phyloP scores from a whole-genome alignment of 30 jellyfish, hydroid and myxozoan species.

The Aurelia sp. region DNA sequence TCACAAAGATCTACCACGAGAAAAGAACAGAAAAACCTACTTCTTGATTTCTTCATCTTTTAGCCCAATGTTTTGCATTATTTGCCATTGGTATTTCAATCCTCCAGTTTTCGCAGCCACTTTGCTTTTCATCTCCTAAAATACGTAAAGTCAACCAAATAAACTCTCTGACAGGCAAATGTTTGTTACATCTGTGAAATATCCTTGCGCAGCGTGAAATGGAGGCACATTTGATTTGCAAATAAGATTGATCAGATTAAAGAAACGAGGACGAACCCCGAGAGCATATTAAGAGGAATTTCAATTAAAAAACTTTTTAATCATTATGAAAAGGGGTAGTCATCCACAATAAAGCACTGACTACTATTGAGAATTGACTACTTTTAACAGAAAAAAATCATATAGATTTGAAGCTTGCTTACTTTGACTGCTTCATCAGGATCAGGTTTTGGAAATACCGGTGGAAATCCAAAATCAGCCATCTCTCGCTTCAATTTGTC shows the following conservation, averaged over 20 bases:
- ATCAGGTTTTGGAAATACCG: conserved; percentile 73
- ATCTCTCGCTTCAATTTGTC: conserved; percentile 97
- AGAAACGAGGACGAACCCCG: too few species aligned
- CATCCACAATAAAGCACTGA: too few species aligned
- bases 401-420: conserved; percentile 1
- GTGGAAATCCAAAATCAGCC: conserved; percentile 97
- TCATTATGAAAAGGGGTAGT: too few species aligned
- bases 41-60: conserved; percentile 87
- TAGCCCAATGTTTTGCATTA: conserved; percentile 88
- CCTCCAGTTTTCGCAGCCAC: conserved; percentile 99
- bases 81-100: conserved; percentile 96
- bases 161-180: not conserved
- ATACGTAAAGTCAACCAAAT: not conserved
- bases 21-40: conserved; percentile 31
- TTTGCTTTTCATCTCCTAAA: conserved; percentile 92
- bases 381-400: not conserved
- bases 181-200: too few species aligned
- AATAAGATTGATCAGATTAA: too few species aligned
- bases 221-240: too few species aligned
- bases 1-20: too few species aligned
- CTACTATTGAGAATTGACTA: too few species aligned
- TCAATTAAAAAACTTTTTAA: not conserved
- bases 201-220: too few species aligned
- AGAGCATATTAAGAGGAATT: too few species aligned
- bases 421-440: conserved; percentile 23